Conservation (phyloP, 2,113 vertebrate species). For the Pterocles gutturalis region DNA sequence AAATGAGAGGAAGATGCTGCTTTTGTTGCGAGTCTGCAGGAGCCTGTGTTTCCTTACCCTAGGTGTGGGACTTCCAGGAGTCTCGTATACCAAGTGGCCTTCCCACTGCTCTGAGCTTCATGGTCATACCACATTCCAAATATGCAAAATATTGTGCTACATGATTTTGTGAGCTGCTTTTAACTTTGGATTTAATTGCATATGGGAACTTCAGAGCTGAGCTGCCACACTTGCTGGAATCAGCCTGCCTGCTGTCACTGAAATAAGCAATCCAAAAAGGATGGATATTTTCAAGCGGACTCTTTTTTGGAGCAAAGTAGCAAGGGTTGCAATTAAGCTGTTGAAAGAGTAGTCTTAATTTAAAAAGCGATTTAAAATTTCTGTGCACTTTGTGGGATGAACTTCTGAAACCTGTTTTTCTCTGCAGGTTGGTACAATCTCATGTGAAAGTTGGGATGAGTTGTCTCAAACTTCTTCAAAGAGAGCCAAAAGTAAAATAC, state of each 20-base stretch:
- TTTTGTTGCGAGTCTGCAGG: not conserved
- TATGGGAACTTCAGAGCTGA: not conserved
- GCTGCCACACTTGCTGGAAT: not conserved
- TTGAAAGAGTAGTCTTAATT: not conserved
- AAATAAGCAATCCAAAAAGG: not conserved
- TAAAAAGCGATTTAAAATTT: not conserved
- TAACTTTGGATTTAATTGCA: not conserved
- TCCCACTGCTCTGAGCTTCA: not conserved
- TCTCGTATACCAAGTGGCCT: not conserved
- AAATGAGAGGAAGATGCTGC: not conserved
- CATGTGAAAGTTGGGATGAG: not conserved
- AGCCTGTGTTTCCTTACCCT: not conserved
- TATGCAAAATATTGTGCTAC: not conserved
- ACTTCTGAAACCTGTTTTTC: not conserved
- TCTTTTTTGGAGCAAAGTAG: not conserved
- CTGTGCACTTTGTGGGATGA: not conserved
- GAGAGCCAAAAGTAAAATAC: not conserved
- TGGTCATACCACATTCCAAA: accelerated
- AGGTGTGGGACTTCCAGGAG: not conserved
- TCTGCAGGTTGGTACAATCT: not conserved
- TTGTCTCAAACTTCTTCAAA: not conserved
- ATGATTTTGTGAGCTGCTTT: not conserved
- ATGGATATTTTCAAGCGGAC: not conserved
- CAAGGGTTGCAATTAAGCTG: not conserved
- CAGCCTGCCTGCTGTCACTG: not conserved